These are phyloP conservation scores for Euzetes globulus DNA, from an alignment of 2,888 invertebrate genomes.

Conservation along the genomic window DNA sequence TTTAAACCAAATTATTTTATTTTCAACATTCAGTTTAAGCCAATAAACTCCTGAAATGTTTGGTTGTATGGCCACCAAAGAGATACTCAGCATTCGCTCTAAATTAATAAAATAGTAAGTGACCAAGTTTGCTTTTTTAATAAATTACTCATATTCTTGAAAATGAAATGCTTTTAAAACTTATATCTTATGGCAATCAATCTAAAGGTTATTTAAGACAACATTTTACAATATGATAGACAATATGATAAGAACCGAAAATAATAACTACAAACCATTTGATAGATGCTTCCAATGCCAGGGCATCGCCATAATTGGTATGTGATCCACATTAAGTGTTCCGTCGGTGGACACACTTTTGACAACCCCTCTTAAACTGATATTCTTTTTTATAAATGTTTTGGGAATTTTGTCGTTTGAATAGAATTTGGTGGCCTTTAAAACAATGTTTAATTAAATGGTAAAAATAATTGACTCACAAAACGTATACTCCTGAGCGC, in stretches of 20 bases:
- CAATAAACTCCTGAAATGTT: constrained; percentile 29
- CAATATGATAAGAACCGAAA: too few relatives aligned
- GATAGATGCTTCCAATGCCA: constrained; percentile 4
- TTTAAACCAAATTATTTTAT: constrained; percentile 3
- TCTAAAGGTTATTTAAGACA: too few relatives aligned
- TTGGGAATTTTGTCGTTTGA: constrained; percentile 22
- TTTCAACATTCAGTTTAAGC: constrained; percentile 19
- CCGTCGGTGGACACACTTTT: constrained; percentile 18
- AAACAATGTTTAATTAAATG: too few relatives aligned
- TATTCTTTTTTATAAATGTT: constrained; percentile 22
- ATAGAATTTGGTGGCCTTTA: constrained; percentile 23
- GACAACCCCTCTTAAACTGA: constrained; percentile 4
- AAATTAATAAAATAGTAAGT: too few relatives aligned
- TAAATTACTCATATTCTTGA: too few relatives aligned
- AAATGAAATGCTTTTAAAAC: too few relatives aligned
- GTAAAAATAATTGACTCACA: too few relatives aligned
- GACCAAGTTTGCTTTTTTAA: too few relatives aligned
- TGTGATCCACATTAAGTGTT: constrained; percentile 23
- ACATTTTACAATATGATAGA: too few relatives aligned
- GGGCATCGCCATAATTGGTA: constrained; percentile 28
- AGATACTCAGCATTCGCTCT: constrained; percentile 11
- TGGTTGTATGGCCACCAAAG: background rate
- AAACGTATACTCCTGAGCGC: constrained; percentile 15
- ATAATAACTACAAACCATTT: background rate
- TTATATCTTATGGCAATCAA: too few relatives aligned